phyloP scores from a whole-genome alignment of 2,797 vertebrate genomes.

The Sarcophilus harrisii region DNA sequence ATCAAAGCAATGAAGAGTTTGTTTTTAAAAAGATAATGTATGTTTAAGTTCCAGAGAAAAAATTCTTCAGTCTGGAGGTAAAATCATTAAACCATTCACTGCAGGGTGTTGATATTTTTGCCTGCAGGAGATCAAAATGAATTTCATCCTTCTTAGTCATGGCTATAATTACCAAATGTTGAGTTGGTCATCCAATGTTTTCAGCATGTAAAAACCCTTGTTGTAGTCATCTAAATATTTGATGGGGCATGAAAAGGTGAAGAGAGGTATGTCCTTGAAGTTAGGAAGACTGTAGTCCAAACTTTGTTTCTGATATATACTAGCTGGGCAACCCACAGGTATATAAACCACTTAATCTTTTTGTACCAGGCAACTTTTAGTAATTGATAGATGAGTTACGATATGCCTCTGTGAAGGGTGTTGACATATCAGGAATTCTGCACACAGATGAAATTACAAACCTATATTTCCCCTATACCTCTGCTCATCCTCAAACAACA shows the following conservation, averaged over 20 bases:
- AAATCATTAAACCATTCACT: background rate
- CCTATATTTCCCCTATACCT: background rate
- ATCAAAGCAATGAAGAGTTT: background rate
- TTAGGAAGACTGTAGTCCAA: background rate
- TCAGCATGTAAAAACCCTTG: background rate
- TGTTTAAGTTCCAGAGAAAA: constrained; percentile 13
- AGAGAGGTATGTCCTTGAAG: background rate
- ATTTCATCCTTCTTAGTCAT: background rate
- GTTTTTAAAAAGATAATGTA: background rate
- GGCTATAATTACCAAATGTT: background rate
- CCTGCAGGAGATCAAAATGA: background rate
- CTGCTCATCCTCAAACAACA: background rate
- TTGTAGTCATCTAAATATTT: background rate
- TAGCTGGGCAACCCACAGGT: background rate
- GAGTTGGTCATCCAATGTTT: background rate
- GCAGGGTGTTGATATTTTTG: background rate
- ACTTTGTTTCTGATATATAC: background rate
- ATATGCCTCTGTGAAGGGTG: background rate
- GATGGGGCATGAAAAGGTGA: background rate
- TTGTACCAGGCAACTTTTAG: background rate
- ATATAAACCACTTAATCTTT: background rate
- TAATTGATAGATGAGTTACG: background rate
- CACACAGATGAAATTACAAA: background rate
- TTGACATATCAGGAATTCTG: background rate
- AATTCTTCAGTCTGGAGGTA: constrained; percentile 11